phyloP scores from a whole-genome alignment of 2,113 vertebrate genomes.

The Amphiprion ocellaris region DNA sequence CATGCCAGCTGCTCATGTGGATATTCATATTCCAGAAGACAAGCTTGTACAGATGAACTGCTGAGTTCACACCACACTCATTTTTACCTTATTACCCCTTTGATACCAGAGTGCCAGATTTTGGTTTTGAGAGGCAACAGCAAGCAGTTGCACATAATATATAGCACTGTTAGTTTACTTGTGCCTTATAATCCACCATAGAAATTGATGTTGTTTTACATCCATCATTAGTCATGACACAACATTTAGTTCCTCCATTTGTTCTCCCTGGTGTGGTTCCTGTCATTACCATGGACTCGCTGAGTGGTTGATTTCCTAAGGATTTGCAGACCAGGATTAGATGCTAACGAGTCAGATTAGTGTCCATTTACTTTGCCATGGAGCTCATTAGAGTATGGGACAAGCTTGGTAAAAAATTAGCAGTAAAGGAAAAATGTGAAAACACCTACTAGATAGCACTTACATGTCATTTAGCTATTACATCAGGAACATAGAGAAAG shows the following conservation, averaged over 20 bases:
- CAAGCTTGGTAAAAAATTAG: not conserved
- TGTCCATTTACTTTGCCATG: conserved; percentile 8
- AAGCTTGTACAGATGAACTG: not conserved
- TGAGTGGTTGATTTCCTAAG: not conserved
- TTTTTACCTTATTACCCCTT: not conserved
- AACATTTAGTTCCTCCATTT: not conserved
- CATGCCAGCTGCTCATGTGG: not conserved
- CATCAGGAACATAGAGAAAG: not conserved
- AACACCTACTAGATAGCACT: no score
- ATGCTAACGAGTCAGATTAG: conserved; percentile 16
- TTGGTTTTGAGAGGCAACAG: not conserved
- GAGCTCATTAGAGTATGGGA: not conserved
- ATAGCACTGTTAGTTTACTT: not conserved
- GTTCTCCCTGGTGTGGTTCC: not conserved
- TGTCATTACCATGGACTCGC: conserved; percentile 29
- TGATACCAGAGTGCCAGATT: not conserved
- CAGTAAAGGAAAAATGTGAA: no score
- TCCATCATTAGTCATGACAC: not conserved
- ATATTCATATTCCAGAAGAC: conserved; percentile 12
- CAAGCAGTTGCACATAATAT: not conserved
- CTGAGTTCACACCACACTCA: not conserved
- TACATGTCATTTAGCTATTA: not conserved
- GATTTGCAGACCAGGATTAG: conserved; percentile 10
- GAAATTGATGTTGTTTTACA: not conserved
- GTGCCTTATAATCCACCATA: conserved; percentile 9